Conservation (phyloP, 2,888 invertebrate genomes). For the Nemapogon koenigi region DNA sequence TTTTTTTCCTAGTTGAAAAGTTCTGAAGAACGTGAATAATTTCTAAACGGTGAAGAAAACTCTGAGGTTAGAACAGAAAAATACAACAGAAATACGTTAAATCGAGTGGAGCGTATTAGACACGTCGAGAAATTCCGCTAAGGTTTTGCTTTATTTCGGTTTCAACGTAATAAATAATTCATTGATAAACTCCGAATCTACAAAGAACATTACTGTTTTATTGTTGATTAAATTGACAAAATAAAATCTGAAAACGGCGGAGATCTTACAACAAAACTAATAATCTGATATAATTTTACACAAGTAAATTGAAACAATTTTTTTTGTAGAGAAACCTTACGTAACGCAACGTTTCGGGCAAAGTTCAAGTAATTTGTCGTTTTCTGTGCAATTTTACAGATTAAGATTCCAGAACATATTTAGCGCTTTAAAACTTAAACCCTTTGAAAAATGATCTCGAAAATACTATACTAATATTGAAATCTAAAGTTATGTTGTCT, state of each 20-base stretch:
- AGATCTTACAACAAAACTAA: too few species aligned
- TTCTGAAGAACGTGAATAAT: constrained; percentile 7
- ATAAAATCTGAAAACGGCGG: constrained; percentile 17
- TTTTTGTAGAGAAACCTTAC: too few species aligned
- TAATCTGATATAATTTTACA: too few species aligned
- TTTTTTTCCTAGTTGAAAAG: constrained; percentile 1
- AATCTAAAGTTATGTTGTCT: too few species aligned
- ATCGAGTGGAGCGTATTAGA: constrained; percentile 9
- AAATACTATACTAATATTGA: too few species aligned
- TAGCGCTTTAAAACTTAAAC: too few species aligned
- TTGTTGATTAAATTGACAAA: constrained; percentile 14
- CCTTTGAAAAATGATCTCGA: too few species aligned
- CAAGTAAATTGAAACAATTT: too few species aligned
- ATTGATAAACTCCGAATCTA: constrained; percentile 11
- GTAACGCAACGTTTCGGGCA: too few species aligned
- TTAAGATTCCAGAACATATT: too few species aligned
- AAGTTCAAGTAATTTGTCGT: too few species aligned
- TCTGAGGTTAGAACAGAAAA: constrained; percentile 7
- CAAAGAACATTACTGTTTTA: constrained; percentile 13
- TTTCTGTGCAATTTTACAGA: too few species aligned
- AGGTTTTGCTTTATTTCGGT: constrained; percentile 16
- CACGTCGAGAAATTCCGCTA: constrained; percentile 6
- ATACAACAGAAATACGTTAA: constrained; percentile 4
- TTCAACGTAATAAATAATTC: constrained; percentile 17
- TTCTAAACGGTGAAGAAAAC: constrained; percentile 4